phyloP scores from a whole-genome alignment of 2,113 vertebrate species.

The Struthio camelus region DNA sequence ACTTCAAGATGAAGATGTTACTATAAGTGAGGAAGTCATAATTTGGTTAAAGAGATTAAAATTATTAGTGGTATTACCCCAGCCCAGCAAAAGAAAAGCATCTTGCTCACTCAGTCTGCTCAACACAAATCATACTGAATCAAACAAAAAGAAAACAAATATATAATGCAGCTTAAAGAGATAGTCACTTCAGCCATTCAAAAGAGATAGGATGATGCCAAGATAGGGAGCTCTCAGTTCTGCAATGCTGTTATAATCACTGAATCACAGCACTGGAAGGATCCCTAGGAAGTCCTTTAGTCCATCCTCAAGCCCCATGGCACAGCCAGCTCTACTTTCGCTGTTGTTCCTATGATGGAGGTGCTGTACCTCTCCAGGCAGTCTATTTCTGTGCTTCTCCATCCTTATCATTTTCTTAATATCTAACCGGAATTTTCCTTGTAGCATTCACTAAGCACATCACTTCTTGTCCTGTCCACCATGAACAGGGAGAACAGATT shows the following conservation, averaged over 20 bases:
- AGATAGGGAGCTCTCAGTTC: not conserved
- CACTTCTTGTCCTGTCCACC: not conserved
- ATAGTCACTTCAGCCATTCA: not conserved
- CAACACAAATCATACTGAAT: not conserved
- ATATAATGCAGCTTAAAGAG: not conserved
- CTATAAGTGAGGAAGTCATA: not conserved
- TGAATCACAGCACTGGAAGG: not conserved
- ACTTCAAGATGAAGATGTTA: not conserved
- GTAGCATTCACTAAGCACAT: not conserved
- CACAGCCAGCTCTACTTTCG: not conserved
- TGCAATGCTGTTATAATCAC: not conserved
- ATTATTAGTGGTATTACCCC: not conserved
- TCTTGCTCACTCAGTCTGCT: not conserved
- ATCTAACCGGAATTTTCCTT: conserved; percentile 18
- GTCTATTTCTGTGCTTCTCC: conserved; percentile 12
- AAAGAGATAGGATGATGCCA: not conserved
- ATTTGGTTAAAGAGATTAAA: not conserved
- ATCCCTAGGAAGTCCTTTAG: not conserved
- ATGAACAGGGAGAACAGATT: not conserved
- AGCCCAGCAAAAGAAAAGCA: not conserved
- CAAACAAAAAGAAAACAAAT: not conserved
- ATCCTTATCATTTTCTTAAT: not conserved
- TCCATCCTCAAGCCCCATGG: not conserved
- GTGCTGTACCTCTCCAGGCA: not conserved
- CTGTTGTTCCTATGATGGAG: not conserved